Base-by-base conservation (phyloP, 2,888 invertebrate species). In the Ophioninae sp. region DNA sequence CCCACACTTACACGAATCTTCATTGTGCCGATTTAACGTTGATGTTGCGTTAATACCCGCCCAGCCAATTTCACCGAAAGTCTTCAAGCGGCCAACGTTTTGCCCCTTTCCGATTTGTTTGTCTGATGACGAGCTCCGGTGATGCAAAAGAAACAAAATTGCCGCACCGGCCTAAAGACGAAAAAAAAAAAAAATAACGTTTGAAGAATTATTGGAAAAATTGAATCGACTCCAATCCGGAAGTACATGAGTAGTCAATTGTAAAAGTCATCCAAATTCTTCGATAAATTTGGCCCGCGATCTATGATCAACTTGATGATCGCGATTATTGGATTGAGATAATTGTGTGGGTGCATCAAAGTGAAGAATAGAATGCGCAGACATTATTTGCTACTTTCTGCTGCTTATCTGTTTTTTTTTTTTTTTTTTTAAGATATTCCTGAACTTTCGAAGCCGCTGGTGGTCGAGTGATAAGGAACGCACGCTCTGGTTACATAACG, bases 391-490 rank as follows among this genome's bases (percentile, higher is more conserved):
- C 72, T 23, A 64, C 56, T 73, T 62, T 62, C 44, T 39, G 20
- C 21, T 20, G 20, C 41, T 30, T 30, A 30, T 30, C 30, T 30
- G 30, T 30, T 30, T 30, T 30, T 30, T 30, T 30, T 30, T 30
- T 30, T 30, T 30, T 30, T 30, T 30, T 30, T 30, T 30, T 7
- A 67, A 20, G 41, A 41, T 41, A 73, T 69, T 80, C 44, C 69
- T 80, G 83, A 80, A 8, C 73, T 77, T 50, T 69, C 59, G 21
- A 73, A 83, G 73, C 83, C 69, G 77, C 80, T 83, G 83, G 83
- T 80, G 83, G 83, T 83, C 83, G 80, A 7, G 68, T 13, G 83
- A 83, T 83, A 83, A 83, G 74, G 73, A 73, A 7, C n/a, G 10
- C n/a, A 50, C 37, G 20, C 3, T 21, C 37, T 10, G 37, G 65